Base-by-base conservation (phyloP, 2,888 invertebrate genomes). In the Habroteleia sp. region DNA sequence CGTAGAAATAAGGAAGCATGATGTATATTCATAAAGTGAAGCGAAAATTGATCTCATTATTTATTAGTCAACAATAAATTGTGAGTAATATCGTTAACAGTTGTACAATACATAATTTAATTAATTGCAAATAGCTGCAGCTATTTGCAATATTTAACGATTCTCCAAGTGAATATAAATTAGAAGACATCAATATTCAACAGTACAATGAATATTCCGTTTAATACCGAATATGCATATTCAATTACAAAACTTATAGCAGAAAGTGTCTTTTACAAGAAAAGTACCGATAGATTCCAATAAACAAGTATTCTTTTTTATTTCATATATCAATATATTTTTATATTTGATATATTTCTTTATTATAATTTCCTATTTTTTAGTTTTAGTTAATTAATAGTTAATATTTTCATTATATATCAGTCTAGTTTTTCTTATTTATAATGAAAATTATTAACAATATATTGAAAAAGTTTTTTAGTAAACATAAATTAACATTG, bases 81-180 rank as follows among this genome's bases (percentile, higher is more conserved):
- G 50, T 35, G 50, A 68, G 42, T 68, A 68, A 68, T 58, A 58
- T 58, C 13, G 58, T 58, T 58, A 58, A 41, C 41, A 20, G 39
- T 17, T 7, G 23, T 25, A 56, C 39, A 60, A 69, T 60, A 69
- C 68, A 60, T 69, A 50, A 69, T 69, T 60, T 60, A 69, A 69
- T 69, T 69, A 69, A 69, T 69, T 69, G 60, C 69, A 69, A 69
- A 69, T 69, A 52, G 69, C 44, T 69, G 60, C 69, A 42, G 69
- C n/a, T n/a, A n/a, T n/a, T n/a, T n/a, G n/a, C 52, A 69, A 69
- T 60, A 69, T 69, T 69, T 60, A 69, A 69, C 60, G 69, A 69
- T 69, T 69, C 69, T 69, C 50, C 69, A 52, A 69, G 69, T 68
- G 66, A 68, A 68, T 68, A 41, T 58, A 50, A 69, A 69, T 69